Conservation (phyloP, 2,888 invertebrate species). For the Mythimna loreyi region DNA sequence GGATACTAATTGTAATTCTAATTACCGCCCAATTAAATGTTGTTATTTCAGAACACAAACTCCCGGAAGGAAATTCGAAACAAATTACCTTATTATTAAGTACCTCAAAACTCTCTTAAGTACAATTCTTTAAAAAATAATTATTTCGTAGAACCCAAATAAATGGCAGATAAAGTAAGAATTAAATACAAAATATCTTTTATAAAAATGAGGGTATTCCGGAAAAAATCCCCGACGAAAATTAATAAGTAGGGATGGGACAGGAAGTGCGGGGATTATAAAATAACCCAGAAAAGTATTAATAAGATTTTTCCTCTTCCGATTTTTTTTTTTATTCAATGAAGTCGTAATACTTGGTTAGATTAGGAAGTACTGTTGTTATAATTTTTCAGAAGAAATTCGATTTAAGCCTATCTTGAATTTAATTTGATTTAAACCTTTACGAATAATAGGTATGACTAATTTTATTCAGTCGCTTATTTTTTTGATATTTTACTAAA, state of each 20-base stretch:
- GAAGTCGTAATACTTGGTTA: background rate
- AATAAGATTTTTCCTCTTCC: conserved; percentile 3
- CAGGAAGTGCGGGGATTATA: conserved; percentile 53
- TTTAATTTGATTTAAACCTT: background rate
- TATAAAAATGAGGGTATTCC: conserved; percentile 26
- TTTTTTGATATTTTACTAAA: too few species aligned
- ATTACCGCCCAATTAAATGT: conserved; percentile 6
- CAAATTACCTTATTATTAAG: conserved; percentile 35
- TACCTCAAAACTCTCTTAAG: background rate
- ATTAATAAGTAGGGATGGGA: conserved; percentile 55
- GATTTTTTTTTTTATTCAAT: conserved; percentile 1
- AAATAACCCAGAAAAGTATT: conserved; percentile 33
- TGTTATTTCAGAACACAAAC: background rate
- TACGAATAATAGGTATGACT: too few species aligned
- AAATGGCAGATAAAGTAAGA: conserved; percentile 26
- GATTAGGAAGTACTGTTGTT: background rate
- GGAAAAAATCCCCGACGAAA: conserved; percentile 46
- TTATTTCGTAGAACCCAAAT: background rate
- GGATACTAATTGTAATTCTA: background rate
- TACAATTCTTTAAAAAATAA: conserved; percentile 12
- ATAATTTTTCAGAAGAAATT: background rate
- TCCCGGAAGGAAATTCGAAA: conserved; percentile 19
- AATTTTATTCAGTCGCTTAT: too few species aligned
- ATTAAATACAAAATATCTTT: conserved; percentile 41
- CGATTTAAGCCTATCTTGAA: background rate